Evolutionary conservation across 2,888 invertebrate species (phyloP), one percentile per base, ranked within the genome.

Genomic region (Pollenia griseotomentosa): DNA sequence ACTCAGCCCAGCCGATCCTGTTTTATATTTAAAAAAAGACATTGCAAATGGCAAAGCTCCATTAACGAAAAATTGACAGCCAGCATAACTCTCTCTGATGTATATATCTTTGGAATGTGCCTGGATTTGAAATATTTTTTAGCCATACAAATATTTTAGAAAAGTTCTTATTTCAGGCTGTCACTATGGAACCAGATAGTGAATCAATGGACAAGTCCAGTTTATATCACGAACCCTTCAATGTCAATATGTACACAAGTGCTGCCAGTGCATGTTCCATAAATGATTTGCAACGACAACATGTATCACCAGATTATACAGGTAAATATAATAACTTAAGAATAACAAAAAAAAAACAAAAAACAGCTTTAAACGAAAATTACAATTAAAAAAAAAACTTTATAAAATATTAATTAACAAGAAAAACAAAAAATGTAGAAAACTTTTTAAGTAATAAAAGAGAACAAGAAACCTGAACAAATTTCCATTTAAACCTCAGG

Each of bases 271-370:
- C 92, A 81, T 93, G 94, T 88, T 93, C 93, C 73, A 91, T 93
- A 90, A 93, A 93, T 90, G 93, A 93, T 90, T 91, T 94, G 89
- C 94, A 94, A 89, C 91, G 94, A 77, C 94, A 94, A 90, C 94
- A 94, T 90, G 93, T 93, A 90, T 94, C 94, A 89, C 95, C 95
- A 83, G 95, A 95, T 91, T 95, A 95, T 90, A 94, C 95, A 92
- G 95, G 95, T 95, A 93, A 91, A 92, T 91, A 68, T 63, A 85
- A 80, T 59, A 77, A 55, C 46, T 48, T 23, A 46, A 5, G 0
- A 68, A 40, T 10, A 16, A 12, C 40, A 8, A 66, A 40, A 59
- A 55, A 57, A 40, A 11, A 40, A n/a, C n/a, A 1, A n/a, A 74
- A 63, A 14, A 16, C 14, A 71, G 6, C 33, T 23, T 63, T 11